Evolutionary conservation across 2,797 vertebrate species (phyloP).

Genomic region (Pipistrellus kuhlii): DNA sequence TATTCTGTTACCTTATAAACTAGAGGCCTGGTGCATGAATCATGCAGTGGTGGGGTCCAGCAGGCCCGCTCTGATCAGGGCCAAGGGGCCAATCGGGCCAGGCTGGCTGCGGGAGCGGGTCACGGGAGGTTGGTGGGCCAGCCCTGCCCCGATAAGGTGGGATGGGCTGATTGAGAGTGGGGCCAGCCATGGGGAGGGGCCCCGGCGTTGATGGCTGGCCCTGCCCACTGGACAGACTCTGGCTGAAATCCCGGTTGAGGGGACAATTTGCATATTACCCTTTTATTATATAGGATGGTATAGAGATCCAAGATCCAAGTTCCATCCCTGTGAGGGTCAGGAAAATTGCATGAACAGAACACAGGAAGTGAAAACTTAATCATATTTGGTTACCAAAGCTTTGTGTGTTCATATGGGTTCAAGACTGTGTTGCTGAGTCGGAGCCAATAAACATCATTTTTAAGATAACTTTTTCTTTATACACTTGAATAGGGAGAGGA

Average conservation of each 20-base stretch:
- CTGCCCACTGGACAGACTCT: too few species aligned
- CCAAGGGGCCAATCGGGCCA: rapidly evolving
- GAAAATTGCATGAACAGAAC: background rate
- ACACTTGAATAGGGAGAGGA: background rate
- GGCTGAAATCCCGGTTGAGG: too few species aligned
- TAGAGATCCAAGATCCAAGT: background rate
- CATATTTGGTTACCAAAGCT: background rate
- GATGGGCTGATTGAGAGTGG: too few species aligned
- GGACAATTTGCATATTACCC: too few species aligned
- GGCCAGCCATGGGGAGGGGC: too few species aligned
- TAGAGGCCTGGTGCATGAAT: too few species aligned
- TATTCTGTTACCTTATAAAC: slow-evolving; percentile 64
- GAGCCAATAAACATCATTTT: background rate
- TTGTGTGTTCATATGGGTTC: background rate
- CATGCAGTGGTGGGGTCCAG: too few species aligned
- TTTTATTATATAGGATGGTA: background rate
- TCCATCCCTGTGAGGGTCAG: background rate
- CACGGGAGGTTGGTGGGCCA: too few species aligned
- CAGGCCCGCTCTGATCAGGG: too few species aligned
- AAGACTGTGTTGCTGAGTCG: background rate
- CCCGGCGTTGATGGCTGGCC: too few species aligned
- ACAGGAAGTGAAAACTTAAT: slow-evolving; percentile 20
- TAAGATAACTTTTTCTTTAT: background rate
- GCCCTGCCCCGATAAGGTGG: too few species aligned
- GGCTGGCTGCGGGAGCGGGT: too few species aligned